Base-by-base conservation (phyloP, 2,113 vertebrate genomes). In the Hepsetus odoe region DNA sequence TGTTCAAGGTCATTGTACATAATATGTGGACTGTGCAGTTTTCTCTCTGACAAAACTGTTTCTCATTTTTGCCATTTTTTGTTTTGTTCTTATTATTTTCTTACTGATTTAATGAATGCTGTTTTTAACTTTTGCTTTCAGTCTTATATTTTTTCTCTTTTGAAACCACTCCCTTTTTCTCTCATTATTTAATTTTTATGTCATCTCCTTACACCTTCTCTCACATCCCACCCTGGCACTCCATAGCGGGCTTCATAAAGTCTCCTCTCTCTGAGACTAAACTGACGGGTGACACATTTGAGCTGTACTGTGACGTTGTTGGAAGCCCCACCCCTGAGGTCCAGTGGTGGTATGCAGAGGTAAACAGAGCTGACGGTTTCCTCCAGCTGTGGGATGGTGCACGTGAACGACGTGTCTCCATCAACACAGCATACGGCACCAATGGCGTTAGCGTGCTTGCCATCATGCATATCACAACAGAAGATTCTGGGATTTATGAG, bases 311-410 rank as follows among this genome's bases (percentile, higher is more conserved):
- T 93, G 97, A 98, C 72, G 96, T 97, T 89, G 93, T 97, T 89
- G 97, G 96, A 87, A 96, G 87, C 89, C 96, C 97, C 91, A 96
- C 96, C 85, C 97, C 97, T 69, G 97, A 99, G 93, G 96, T 98
- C 95, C 97, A 99, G 93, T 99, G 97, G 97, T 99, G 97, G 97
- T 98, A 97, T 86, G 95, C 96, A 26, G 96, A 98, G 94, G 94
- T 95, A 90, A 98, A 98, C 95, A 93, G 93, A 81, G 95, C 93
- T 66, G 96, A 97, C 91, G 55, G 94, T 91, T 99, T 99, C 95
- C 94, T 95, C 92, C 96, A 98, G 90, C 94, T 97, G 90, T 98
- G 96, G 95, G 94, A 98, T 80, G 95, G 95, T 68, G 96, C 96
- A 82, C 93, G 95, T 79, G 97, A 95, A 90, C 94, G 93, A 85